Base-by-base conservation (phyloP, 2,797 vertebrate species). In the Silurus aristotelis region DNA sequence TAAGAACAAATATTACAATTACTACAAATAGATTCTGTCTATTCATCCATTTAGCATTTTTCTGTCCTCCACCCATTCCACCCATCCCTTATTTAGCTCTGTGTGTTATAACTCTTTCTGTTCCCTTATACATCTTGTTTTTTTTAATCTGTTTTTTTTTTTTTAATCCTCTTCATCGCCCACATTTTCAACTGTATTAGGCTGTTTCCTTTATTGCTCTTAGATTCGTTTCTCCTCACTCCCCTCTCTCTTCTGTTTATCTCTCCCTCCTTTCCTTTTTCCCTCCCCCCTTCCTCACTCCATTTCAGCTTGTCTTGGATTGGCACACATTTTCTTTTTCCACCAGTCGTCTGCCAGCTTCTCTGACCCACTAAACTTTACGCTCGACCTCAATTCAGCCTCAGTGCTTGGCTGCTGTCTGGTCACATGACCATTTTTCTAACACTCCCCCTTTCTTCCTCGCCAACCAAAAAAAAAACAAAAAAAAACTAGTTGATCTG, bases 311-410 rank as follows among this genome's bases (percentile, higher is more conserved):
- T 43, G 12, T 43, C 66, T 63, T 71, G 64, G 83, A 60, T 31
- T 61, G 55, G 56, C 77, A 55, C 73, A 86, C 84, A 85, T 67
- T 64, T 73, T 22, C 38, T 71, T 85, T 84, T 80, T 68, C 77
- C 55, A 22, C 58, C 70, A 82, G 64, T 71, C 63, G 0, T 79
- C 80, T 38, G 85, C 87, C 90, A 90, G 79, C 86, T 55, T 88
- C 83, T 90, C 87, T 92, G 93, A 91, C 92, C 91, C 91, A 92
- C 87, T 94, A 93, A 94, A 94, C 89, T 90, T 89, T 88, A 82
- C 80, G 89, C 86, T 89, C 89, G 92, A 92, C 90, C 91, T 92
- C 90, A 90, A 90, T 92, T 93, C 88, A 90, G 83, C 48, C 85
- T 88, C 89, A 92, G 90, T 92, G 91, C 90, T 94, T 92, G 90